These are phyloP conservation scores for Trachelus iudaicus DNA, from an alignment of 2,888 invertebrate genomes.

Conservation along the genomic window DNA sequence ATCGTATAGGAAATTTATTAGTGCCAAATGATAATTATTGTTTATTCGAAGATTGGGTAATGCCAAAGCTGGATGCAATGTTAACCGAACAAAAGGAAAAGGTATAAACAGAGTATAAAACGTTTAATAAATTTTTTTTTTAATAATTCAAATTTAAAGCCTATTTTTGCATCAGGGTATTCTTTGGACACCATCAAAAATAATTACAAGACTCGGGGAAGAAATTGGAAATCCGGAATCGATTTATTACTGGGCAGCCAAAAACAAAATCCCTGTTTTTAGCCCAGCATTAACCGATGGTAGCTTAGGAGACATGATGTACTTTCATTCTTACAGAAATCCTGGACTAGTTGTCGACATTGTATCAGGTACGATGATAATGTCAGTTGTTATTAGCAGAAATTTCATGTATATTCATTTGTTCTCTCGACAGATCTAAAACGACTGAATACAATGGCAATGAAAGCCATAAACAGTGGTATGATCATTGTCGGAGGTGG, in stretches of 20 bases:
- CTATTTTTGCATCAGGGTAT: conserved; percentile 62
- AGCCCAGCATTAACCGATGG: conserved; percentile 99
- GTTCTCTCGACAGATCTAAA: conserved; percentile 75
- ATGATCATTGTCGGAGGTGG: conserved; percentile 98
- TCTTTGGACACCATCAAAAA: conserved; percentile 93
- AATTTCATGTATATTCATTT: background rate
- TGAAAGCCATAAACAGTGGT: conserved; percentile 92
- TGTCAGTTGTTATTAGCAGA: background rate
- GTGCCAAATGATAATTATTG: conserved; percentile 99
- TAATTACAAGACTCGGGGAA: conserved; percentile 86
- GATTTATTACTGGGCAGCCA: conserved; percentile 97
- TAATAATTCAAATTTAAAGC: background rate
- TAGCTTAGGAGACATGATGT: conserved; percentile 98
- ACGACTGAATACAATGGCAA: conserved; percentile 92
- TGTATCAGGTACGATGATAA: conserved; percentile 74
- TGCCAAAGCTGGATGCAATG: conserved; percentile 92
- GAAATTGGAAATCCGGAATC: conserved; percentile 91
- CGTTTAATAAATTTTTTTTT: background rate
- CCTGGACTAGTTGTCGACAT: conserved; percentile 95
- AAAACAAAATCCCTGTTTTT: conserved; percentile 96
- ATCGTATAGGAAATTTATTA: conserved; percentile 91
- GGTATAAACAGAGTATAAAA: conserved; percentile 39
- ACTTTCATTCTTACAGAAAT: conserved; percentile 94
- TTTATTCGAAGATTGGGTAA: conserved; percentile 96
- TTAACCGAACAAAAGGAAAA: conserved; percentile 84